phyloP scores from a whole-genome alignment of 2,797 vertebrate species.

The Neoniphon sammara region DNA sequence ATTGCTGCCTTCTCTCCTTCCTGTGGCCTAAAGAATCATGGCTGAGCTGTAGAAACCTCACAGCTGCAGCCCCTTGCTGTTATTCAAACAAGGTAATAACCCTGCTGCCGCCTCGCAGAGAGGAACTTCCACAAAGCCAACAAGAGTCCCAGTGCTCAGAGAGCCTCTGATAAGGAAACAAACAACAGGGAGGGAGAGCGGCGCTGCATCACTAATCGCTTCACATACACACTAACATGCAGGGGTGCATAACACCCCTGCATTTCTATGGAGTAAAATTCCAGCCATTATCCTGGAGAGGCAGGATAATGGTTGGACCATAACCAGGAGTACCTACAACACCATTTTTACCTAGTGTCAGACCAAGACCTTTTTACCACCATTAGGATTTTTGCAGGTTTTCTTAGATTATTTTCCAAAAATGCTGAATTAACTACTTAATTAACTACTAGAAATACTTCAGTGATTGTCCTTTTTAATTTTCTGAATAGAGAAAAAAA shows the following conservation, averaged over 20 bases:
- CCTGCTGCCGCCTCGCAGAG: not conserved
- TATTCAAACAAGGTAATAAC: constrained; percentile 3
- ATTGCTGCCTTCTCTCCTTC: not conserved
- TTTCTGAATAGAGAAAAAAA: too few species aligned
- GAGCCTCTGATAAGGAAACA: constrained; percentile 31
- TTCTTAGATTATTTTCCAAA: too few species aligned
- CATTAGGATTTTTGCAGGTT: too few species aligned
- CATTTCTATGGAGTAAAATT: not conserved
- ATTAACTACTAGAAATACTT: too few species aligned
- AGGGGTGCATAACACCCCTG: not conserved
- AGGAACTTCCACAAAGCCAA: not conserved
- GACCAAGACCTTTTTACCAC: too few species aligned
- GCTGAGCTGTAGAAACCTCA: not conserved
- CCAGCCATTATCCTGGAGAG: not conserved
- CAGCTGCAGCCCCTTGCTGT: not conserved
- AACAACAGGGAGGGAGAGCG: constrained; percentile 2
- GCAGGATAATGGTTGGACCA: too few species aligned
- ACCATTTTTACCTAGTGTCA: too few species aligned
- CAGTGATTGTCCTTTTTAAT: too few species aligned
- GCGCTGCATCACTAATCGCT: constrained; percentile 10
- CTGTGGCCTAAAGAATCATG: not conserved
- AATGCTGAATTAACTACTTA: too few species aligned
- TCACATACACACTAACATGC: not conserved
- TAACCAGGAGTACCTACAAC: too few species aligned
- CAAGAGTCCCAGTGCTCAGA: not conserved